phyloP scores from a whole-genome alignment of 2,113 vertebrate species.

The Phaethornis superciliosus region DNA sequence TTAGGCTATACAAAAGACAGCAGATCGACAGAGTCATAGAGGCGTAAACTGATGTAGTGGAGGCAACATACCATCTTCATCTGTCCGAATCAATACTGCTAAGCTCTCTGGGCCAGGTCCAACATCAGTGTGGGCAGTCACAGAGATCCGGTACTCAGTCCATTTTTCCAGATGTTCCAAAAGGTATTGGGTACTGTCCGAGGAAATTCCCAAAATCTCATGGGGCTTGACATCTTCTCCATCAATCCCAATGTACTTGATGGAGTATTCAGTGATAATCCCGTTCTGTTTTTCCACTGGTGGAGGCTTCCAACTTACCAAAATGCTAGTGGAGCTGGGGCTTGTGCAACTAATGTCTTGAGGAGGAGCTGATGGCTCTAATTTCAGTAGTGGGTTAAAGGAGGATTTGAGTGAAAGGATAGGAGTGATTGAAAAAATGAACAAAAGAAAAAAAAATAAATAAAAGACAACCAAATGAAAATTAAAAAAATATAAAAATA shows the following conservation, averaged over 20 bases:
- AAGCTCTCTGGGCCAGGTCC: conserved; percentile 95
- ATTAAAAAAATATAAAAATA: conserved; percentile 60
- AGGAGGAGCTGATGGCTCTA: conserved; percentile 97
- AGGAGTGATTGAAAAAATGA: conserved; percentile 84
- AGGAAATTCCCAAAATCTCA: conserved; percentile 86
- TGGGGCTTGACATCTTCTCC: conserved; percentile 86
- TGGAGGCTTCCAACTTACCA: conserved; percentile 99
- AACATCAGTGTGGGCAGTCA: conserved; percentile 94
- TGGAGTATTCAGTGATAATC: conserved; percentile 91
- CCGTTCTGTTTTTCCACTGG: conserved; percentile 93
- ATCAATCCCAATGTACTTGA: conserved; percentile 88
- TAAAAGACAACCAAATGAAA: conserved; percentile 81
- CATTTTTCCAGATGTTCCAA: conserved; percentile 99
- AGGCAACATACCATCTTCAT: conserved; percentile 99
- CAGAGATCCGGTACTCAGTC: conserved; percentile 94
- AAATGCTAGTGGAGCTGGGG: conserved; percentile 96
- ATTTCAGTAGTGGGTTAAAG: conserved; percentile 85
- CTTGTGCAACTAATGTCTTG: conserved; percentile 95
- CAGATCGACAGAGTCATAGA: conserved; percentile 73
- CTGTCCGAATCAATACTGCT: conserved; percentile 93
- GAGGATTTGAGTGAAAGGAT: conserved; percentile 82
- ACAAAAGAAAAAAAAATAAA: conserved; percentile 84
- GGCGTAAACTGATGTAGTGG: conserved; percentile 79
- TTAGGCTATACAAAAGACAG: conserved; percentile 74
- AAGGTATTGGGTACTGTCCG: conserved; percentile 90